These are phyloP conservation scores for Amphiprion ocellaris DNA, from an alignment of 2,113 vertebrate species.

Conservation along the genomic window DNA sequence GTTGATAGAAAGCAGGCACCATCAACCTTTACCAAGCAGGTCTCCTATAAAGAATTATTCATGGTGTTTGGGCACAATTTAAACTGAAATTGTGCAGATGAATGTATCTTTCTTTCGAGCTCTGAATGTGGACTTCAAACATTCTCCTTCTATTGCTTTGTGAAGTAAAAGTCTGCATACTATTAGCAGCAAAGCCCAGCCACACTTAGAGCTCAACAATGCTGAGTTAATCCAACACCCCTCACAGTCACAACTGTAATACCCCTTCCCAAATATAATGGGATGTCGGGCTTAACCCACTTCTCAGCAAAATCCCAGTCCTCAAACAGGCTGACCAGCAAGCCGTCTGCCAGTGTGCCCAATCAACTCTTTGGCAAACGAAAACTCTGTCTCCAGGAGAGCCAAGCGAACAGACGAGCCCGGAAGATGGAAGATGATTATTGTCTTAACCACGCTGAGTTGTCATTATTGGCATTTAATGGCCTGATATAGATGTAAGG, in stretches of 20 bases:
- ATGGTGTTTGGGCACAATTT: neutral
- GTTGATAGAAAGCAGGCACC: neutral
- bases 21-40: neutral
- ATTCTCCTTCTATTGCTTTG: neutral
- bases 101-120: neutral
- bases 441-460: conserved; percentile 45
- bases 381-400: conserved; percentile 7
- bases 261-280: conserved; percentile 61
- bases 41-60: neutral
- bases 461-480: conserved; percentile 45
- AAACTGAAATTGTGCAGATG: conserved; percentile 2
- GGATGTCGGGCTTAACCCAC: conserved; percentile 66
- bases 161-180: conserved; percentile 18
- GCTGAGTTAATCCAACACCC: conserved; percentile 38
- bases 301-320: conserved; percentile 62
- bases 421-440: conserved; percentile 29
- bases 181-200: conserved; percentile 28
- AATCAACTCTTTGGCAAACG: conserved; percentile 35
- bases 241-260: conserved; percentile 43
- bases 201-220: conserved; percentile 50
- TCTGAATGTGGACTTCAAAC: neutral
- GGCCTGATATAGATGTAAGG: conserved; percentile 48
- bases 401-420: conserved; percentile 24
- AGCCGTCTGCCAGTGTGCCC: conserved; percentile 25
- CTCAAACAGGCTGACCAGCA: conserved; percentile 52